Percentiles rank a stretch among this genome's conserved stretches.
phyloP scores from a whole-genome alignment of 53 echinoderm and acorn worm genomes.

The Antedon mediterranea region DNA sequence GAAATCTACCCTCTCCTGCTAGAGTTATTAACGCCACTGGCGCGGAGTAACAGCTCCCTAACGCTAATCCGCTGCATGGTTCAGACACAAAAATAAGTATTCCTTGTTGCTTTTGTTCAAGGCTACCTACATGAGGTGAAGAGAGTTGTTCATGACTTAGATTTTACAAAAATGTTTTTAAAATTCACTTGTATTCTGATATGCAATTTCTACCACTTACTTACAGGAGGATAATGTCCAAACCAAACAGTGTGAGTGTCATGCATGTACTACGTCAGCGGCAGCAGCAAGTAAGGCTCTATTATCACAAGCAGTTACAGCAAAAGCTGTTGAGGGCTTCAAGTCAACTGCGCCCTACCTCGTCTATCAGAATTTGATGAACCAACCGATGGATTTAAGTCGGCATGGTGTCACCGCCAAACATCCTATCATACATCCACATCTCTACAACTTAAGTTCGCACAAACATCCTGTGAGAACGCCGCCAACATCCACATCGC shows the following conservation, averaged over 20 bases:
- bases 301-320: background rate
- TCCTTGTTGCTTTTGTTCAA: too few relatives aligned
- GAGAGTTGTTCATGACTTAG: too few relatives aligned
- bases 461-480: constrained; percentile 29
- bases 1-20: too few relatives aligned
- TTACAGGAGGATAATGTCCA: constrained; percentile 36
- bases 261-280: constrained; percentile 41
- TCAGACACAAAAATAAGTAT: too few relatives aligned
- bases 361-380: constrained; percentile 82
- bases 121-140: too few relatives aligned
- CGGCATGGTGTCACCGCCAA: constrained; percentile 93
- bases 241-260: constrained; percentile 71
- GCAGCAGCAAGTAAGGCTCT: background rate
- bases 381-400: constrained; percentile 90
- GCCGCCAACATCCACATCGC: constrained; percentile 20
- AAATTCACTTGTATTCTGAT: too few relatives aligned
- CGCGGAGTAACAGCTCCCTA: too few relatives aligned
- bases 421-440: constrained; percentile 94
- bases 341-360: constrained; percentile 54
- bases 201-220: too few relatives aligned
- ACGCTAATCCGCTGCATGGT: too few relatives aligned
- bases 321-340: constrained; percentile 28
- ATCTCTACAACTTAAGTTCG: constrained; percentile 84
- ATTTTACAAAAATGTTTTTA: too few relatives aligned
- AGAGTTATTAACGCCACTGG: too few relatives aligned